Evolutionary conservation across 1,140 invertebrate genomes (phyloP).

Genomic region (Phymastichus coffea): DNA sequence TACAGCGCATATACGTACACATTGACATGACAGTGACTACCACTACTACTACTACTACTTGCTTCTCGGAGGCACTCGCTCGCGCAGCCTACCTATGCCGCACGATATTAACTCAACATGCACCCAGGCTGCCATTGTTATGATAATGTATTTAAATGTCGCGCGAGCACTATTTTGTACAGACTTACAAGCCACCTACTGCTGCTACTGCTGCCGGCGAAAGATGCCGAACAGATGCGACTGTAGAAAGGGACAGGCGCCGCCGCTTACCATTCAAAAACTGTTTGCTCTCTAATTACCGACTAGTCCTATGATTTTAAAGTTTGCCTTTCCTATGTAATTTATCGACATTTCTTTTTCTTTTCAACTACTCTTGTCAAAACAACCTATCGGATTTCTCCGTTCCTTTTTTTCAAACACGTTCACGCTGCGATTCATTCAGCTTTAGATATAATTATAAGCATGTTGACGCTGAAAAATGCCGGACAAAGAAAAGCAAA

Average conservation of each 20-base stretch:
- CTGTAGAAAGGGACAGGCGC: background rate
- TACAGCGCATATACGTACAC: too few species aligned
- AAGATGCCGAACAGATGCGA: slow-evolving; percentile 1
- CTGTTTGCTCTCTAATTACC: slow-evolving; percentile 20
- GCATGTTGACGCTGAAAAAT: too few species aligned
- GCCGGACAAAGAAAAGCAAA: too few species aligned
- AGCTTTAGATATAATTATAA: too few species aligned
- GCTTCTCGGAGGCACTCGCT: slow-evolving; percentile 3
- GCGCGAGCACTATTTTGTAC: slow-evolving; percentile 30
- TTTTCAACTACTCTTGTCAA: background rate
- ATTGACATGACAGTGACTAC: slow-evolving; percentile 7
- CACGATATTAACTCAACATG: slow-evolving; percentile 47
- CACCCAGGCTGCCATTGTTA: slow-evolving; percentile 45
- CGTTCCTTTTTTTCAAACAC: too few species aligned
- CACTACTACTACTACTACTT: too few species aligned
- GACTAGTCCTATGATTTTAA: slow-evolving; percentile 14
- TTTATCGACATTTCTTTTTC: slow-evolving; percentile 2
- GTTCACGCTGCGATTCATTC: too few species aligned
- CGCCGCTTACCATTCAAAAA: too few species aligned
- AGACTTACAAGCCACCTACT: slow-evolving; percentile 23
- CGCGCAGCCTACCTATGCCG: too few species aligned
- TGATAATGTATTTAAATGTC: slow-evolving; percentile 45
- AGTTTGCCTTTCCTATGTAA: background rate
- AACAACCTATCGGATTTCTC: background rate
- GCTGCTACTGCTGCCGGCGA: slow-evolving; percentile 25